Conservation (phyloP, 2,797 vertebrate genomes). For the Harpagifer antarcticus region DNA sequence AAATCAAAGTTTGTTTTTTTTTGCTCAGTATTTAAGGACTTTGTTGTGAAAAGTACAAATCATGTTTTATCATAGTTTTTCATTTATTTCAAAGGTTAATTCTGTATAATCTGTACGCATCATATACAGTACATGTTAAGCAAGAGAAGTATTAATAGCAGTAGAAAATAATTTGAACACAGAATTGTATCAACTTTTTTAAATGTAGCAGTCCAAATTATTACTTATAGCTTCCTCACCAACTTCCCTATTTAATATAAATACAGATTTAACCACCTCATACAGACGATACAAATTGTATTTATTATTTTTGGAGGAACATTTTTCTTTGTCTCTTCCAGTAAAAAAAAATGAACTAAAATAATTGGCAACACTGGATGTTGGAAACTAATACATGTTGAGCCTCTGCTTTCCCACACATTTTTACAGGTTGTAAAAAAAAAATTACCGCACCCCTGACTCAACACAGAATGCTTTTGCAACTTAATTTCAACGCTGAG, state of each 20-base stretch:
- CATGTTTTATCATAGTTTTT: background rate
- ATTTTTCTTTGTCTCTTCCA: too few relatives aligned
- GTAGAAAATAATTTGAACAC: background rate
- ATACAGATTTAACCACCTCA: background rate
- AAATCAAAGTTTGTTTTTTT: too few relatives aligned
- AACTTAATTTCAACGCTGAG: background rate
- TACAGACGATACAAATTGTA: too few relatives aligned
- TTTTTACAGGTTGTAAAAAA: background rate
- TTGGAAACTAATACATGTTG: constrained; percentile 14
- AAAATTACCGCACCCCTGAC: constrained; percentile 2
- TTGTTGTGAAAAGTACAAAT: background rate
- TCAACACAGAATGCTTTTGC: background rate
- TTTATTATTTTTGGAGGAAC: too few relatives aligned
- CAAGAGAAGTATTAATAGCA: background rate
- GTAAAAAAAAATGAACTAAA: too few relatives aligned
- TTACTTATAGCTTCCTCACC: background rate
- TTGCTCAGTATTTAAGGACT: too few relatives aligned
- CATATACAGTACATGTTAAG: background rate
- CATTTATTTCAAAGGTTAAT: background rate
- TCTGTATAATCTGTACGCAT: background rate
- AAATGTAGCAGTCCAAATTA: background rate
- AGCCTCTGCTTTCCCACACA: constrained; percentile 9
- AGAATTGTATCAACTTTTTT: background rate
- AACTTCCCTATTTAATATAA: background rate
- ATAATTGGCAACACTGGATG: background rate